These are phyloP conservation scores for Australoheros facetus DNA, from an alignment of 2,797 vertebrate species.

Conservation along the genomic window DNA sequence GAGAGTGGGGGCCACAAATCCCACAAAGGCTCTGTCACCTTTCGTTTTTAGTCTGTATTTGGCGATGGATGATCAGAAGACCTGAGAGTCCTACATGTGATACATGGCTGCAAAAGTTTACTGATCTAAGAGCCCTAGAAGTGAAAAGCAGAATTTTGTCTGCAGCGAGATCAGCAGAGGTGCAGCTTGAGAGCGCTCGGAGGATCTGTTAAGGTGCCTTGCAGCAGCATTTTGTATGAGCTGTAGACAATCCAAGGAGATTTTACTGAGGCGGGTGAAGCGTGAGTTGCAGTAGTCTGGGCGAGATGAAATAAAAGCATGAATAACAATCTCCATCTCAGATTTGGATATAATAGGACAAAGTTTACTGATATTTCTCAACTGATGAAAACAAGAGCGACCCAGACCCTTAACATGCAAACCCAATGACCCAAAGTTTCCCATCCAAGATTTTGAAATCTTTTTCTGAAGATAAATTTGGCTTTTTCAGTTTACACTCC, in stretches of 20 bases:
- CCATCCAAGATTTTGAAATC: too few species aligned
- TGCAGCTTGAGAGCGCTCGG: background rate
- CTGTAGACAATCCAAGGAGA: background rate
- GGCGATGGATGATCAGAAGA: background rate
- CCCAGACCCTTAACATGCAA: too few species aligned
- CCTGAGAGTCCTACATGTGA: background rate
- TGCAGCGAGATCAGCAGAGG: background rate
- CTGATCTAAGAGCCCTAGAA: background rate
- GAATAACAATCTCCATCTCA: background rate
- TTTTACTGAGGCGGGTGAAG: accelerated
- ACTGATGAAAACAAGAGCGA: too few species aligned
- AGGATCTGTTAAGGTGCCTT: background rate
- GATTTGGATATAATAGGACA: too few species aligned
- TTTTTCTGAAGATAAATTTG: too few species aligned
- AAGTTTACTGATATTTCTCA: too few species aligned
- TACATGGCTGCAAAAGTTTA: too few species aligned
- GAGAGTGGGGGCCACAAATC: too few species aligned
- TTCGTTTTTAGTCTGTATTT: background rate
- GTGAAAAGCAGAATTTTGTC: background rate
- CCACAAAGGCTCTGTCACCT: too few species aligned
- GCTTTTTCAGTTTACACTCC: background rate
- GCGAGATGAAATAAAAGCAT: background rate
- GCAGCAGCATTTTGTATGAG: background rate
- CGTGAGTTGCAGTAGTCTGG: background rate
- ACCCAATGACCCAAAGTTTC: too few species aligned